Evolutionary conservation across 2,888 invertebrate genomes (phyloP).

Genomic region (Petrolisthes cinctipes): DNA sequence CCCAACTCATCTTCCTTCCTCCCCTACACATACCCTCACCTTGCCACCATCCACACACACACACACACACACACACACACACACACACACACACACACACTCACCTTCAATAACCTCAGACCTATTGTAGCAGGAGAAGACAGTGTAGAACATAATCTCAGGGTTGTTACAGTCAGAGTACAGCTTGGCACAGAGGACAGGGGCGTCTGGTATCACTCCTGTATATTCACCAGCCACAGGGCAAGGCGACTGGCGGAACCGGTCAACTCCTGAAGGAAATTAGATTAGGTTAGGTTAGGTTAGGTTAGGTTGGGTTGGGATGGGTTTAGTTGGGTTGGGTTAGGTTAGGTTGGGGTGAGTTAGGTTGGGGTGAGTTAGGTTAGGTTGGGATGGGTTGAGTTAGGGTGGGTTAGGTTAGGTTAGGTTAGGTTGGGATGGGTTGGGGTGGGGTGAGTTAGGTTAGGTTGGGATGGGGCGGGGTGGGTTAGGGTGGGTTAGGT

Average conservation of each 20-base stretch:
- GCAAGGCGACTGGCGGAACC: slow-evolving; percentile 74
- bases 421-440: too few relatives aligned
- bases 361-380: not conserved
- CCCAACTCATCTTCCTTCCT: too few relatives aligned
- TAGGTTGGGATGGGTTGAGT: too few relatives aligned
- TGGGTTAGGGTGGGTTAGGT: too few relatives aligned
- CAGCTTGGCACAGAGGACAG: slow-evolving; percentile 76
- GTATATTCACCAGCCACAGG: slow-evolving; percentile 78
- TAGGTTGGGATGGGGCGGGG: too few relatives aligned
- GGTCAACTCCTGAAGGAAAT: slow-evolving; percentile 69
- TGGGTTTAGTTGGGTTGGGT: too few relatives aligned
- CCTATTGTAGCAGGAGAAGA: slow-evolving; percentile 75
- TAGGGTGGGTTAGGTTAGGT: too few relatives aligned
- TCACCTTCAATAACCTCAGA: slow-evolving; percentile 76
- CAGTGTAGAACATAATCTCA: slow-evolving; percentile 78
- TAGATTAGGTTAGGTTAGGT: not conserved
- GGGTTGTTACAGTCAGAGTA: slow-evolving; percentile 78
- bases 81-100: slow-evolving; percentile 25
- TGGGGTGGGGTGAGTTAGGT: too few relatives aligned
- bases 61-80: not conserved
- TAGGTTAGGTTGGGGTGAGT: not conserved
- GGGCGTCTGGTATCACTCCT: slow-evolving; percentile 76
- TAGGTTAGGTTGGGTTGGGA: not conserved
- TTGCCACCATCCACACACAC: not conserved
- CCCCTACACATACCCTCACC: not conserved